These are phyloP conservation scores for Lamprotornis superbus DNA, from an alignment of 2,113 vertebrate species.

Conservation along the genomic window DNA sequence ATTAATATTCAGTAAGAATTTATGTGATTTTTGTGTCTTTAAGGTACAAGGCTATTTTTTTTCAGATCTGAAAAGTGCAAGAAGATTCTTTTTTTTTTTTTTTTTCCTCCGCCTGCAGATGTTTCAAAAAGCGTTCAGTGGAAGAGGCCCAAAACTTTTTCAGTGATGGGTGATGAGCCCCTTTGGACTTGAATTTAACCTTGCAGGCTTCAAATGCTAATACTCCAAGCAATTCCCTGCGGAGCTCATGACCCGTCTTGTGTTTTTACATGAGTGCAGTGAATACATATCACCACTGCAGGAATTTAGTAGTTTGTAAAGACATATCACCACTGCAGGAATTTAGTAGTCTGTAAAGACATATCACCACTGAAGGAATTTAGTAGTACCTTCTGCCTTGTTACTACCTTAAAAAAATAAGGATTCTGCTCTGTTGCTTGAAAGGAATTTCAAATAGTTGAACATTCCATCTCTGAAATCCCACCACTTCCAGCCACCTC, in stretches of 20 bases:
- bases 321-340: neutral
- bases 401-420: neutral
- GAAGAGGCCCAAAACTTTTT: constrained; percentile 4
- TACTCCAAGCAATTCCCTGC: neutral
- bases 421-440: neutral
- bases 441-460: constrained; percentile 4
- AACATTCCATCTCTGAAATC: constrained; percentile 13
- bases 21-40: neutral
- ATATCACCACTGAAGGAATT: neutral
- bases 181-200: constrained; percentile 19
- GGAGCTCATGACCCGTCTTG: neutral
- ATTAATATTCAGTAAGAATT: neutral
- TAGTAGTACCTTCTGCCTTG: neutral
- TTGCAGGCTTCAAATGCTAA: neutral
- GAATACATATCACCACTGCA: neutral
- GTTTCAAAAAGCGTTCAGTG: neutral
- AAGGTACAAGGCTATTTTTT: neutral
- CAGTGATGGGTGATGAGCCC: neutral
- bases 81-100: neutral
- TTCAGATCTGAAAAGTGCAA: neutral
- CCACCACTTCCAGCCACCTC: neutral
- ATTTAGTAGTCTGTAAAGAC: neutral
- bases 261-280: neutral
- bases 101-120: neutral
- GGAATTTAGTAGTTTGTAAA: neutral